Evolutionary conservation across 2,888 invertebrate species (phyloP), one percentile per base, ranked within the genome.

Genomic region (Palloptera scutellata): DNA sequence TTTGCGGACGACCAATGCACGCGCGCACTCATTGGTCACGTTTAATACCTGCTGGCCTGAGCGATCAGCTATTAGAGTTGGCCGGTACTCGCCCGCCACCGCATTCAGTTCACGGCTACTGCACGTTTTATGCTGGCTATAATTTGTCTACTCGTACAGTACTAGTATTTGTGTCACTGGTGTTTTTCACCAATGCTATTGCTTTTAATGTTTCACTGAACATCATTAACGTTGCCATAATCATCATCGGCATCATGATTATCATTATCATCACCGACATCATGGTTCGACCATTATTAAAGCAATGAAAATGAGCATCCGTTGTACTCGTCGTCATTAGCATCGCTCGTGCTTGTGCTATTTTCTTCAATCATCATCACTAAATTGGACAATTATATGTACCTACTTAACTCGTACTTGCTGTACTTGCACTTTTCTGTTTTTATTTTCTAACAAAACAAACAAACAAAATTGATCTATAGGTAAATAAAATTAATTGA

Each of bases 201-300:
- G 63, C 55, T 55, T 65, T 65, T 48, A 48, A 65, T 61, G 66
- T 61, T 66, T 55, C 51, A 61, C 66, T 66, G 66, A 66, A 55
- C 66, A 66, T 55, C 66, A 48, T 30, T 6, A 30, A 6, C 30
- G 30, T 30, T 30, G 30, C 51, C n/a, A 48, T 48, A 3, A 42
- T 9, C 40, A 57, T 5, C 41, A n/a, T 11, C 43, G 54, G 55
- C 54, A 48, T 15, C 30, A 30, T 30, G 30, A 30, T 30, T 30
- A 30, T 30, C 45, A 65, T 65, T 59, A 65, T 65, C 59, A 65
- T 43, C 65, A 52, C 43, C 65, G 59, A 17, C 43, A 45, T 55
- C 19, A 30, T 54, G 12, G n/a, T 45, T 42, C 42, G 15, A 19
- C 53, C 54, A 62, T 54, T 15, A 12, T 11, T 8, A 20, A 40